Evolutionary conservation across 1,140 invertebrate species (phyloP).

Genomic region (Nautilus pompilius): DNA sequence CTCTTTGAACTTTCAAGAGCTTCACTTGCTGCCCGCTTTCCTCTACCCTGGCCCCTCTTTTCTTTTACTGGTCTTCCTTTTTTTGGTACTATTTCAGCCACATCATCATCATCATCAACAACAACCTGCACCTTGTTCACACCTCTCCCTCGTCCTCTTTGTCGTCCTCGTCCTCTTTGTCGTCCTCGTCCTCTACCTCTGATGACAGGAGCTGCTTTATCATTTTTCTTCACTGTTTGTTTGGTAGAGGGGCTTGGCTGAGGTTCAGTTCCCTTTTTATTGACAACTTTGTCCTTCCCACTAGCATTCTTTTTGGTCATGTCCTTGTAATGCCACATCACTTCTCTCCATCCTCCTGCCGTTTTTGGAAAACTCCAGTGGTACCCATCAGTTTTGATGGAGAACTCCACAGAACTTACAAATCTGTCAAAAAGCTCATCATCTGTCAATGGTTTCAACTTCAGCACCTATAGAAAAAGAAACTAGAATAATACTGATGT

Average conservation of each 20-base stretch:
- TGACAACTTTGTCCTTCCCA: neutral
- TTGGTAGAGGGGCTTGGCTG: neutral
- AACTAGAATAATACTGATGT: neutral
- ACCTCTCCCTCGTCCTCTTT: neutral
- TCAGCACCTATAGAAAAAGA: constrained; percentile 23
- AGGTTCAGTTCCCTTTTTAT: neutral
- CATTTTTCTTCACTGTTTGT: neutral
- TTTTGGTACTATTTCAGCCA: no score
- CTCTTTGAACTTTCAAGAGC: no score
- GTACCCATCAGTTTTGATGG: constrained; percentile 29
- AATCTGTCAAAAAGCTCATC: constrained; percentile 15
- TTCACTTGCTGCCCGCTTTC: no score
- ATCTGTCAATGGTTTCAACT: constrained; percentile 30
- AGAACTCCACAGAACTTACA: constrained; percentile 20
- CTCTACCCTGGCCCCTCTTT: no score
- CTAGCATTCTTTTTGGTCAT: no score
- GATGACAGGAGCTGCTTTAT: no score
- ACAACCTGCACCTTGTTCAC: no score
- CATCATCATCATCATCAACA: no score
- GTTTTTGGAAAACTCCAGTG: constrained; percentile 25
- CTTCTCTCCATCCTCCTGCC: constrained; percentile 25
- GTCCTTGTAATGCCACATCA: constrained; percentile 19
- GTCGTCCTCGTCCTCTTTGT: neutral
- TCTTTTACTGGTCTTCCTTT: no score
- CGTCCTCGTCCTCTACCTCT: neutral